A percentile compares a stretch with the other conserved stretches of the same genome.
Evolutionary conservation across 1,140 invertebrate genomes (phyloP).

Genomic region (Tetragnatha versicolor): DNA sequence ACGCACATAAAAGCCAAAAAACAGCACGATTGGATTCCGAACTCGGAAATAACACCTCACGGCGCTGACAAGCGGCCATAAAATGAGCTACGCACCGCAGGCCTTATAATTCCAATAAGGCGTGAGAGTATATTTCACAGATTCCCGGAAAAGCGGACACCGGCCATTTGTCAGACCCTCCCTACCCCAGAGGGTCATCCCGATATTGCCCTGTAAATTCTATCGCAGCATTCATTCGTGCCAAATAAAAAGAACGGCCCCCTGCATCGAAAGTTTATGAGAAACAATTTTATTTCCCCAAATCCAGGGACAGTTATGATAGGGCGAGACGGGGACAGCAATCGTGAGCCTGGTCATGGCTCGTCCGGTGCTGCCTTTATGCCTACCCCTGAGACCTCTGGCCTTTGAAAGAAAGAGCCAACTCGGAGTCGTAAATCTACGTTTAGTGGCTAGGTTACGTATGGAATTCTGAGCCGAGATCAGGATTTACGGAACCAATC

Average conservation of each 20-base stretch:
- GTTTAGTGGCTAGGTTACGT: conserved; percentile 56
- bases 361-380: conserved; percentile 37
- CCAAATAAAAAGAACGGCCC: conserved; percentile 47
- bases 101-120: no score
- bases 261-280: conserved; percentile 50
- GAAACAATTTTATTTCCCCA: conserved; percentile 55
- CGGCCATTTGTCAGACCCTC: conserved; percentile 16
- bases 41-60: no score
- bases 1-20: no score
- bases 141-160: conserved; percentile 8
- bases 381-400: conserved; percentile 46
- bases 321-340: conserved; percentile 50
- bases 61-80: no score
- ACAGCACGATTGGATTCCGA: no score
- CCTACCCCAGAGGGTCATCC: conserved; percentile 34
- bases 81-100: no score
- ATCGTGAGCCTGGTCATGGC: conserved; percentile 23
- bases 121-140: conserved; percentile 16
- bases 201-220: conserved; percentile 55
- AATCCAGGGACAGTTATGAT: conserved; percentile 54
- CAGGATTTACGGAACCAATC: conserved; percentile 56
- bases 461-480: conserved; percentile 55
- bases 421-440: conserved; percentile 53
- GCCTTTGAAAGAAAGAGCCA: conserved; percentile 51
- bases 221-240: conserved; percentile 52